Evolutionary conservation across 2,888 invertebrate species (phyloP).

Genomic region (Julus scanicus): DNA sequence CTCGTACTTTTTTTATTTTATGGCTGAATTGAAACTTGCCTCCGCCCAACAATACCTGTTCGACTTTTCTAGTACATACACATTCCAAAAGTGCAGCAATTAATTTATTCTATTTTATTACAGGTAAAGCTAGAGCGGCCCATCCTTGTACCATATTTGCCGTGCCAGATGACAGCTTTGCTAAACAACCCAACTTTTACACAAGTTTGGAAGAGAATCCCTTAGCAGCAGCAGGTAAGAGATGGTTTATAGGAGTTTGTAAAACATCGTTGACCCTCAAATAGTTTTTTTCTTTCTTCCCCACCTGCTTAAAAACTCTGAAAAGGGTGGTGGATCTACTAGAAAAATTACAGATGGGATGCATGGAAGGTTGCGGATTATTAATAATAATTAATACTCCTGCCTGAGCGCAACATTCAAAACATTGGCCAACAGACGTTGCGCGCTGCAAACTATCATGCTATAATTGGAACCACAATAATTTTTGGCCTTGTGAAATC

Average conservation of each 20-base stretch:
- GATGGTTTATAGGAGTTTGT: background rate
- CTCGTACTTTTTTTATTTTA: background rate
- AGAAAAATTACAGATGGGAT: slow-evolving; percentile 30
- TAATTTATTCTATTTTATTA: slow-evolving; percentile 41
- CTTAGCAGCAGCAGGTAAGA: slow-evolving; percentile 54
- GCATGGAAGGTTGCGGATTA: slow-evolving; percentile 44
- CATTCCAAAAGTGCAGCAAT: background rate
- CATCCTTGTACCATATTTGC: slow-evolving; percentile 55
- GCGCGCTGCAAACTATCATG: slow-evolving; percentile 11
- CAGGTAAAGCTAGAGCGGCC: slow-evolving; percentile 46
- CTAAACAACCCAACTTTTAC: slow-evolving; percentile 48
- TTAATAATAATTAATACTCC: slow-evolving; percentile 45
- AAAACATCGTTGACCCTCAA: background rate
- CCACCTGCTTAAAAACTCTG: background rate
- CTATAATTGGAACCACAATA: slow-evolving; percentile 36
- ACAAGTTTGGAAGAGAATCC: slow-evolving; percentile 50
- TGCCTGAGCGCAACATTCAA: slow-evolving; percentile 23
- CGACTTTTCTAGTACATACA: slow-evolving; percentile 12
- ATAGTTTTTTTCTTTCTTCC: background rate
- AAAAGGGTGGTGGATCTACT: background rate
- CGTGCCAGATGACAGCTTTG: slow-evolving; percentile 51
- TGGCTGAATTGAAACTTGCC: background rate
- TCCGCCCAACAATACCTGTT: slow-evolving; percentile 32
- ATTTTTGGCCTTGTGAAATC: slow-evolving; percentile 30
- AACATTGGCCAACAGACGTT: slow-evolving; percentile 26